These are phyloP conservation scores for Frankliniella fusca DNA, from an alignment of 2,888 invertebrate species.

Conservation along the genomic window DNA sequence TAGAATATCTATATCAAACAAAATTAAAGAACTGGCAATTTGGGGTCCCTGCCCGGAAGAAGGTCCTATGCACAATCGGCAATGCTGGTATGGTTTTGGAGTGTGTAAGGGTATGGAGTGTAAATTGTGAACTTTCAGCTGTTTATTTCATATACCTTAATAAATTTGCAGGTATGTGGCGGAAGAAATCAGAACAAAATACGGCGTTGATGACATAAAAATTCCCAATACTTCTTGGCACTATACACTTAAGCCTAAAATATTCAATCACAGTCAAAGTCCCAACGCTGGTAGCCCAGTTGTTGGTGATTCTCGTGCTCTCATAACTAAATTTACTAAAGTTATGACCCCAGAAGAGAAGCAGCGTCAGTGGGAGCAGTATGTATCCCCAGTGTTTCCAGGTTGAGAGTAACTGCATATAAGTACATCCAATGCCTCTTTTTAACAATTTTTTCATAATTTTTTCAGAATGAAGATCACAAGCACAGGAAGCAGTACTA, in stretches of 20 bases:
- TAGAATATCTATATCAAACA: constrained; percentile 36
- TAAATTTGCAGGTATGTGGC: constrained; percentile 4
- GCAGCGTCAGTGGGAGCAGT: constrained; percentile 37
- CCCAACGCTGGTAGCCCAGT: not conserved
- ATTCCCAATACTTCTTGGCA: constrained; percentile 34
- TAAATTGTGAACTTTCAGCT: not conserved
- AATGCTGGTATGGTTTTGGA: constrained; percentile 47
- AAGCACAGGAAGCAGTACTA: not conserved
- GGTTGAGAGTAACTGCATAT: not conserved
- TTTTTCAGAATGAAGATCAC: not conserved
- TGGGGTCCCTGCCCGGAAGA: constrained; percentile 44
- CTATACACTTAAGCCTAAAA: constrained; percentile 35
- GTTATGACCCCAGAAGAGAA: constrained; percentile 40
- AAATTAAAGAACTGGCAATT: constrained; percentile 46
- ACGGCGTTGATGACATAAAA: constrained; percentile 33
- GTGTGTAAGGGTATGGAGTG: not conserved
- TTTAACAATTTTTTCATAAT: not conserved
- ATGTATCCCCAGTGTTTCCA: constrained; percentile 30
- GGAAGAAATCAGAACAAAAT: constrained; percentile 32
- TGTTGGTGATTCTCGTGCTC: constrained; percentile 7
- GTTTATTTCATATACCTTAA: not conserved
- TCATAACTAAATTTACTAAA: constrained; percentile 42
- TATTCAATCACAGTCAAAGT: constrained; percentile 25
- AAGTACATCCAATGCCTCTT: not conserved
- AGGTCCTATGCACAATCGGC: constrained; percentile 41